A percentile compares a stretch with the other conserved stretches of the same genome.
phyloP scores from a whole-genome alignment of 2,888 invertebrate genomes.

The Cabera pusaria region DNA sequence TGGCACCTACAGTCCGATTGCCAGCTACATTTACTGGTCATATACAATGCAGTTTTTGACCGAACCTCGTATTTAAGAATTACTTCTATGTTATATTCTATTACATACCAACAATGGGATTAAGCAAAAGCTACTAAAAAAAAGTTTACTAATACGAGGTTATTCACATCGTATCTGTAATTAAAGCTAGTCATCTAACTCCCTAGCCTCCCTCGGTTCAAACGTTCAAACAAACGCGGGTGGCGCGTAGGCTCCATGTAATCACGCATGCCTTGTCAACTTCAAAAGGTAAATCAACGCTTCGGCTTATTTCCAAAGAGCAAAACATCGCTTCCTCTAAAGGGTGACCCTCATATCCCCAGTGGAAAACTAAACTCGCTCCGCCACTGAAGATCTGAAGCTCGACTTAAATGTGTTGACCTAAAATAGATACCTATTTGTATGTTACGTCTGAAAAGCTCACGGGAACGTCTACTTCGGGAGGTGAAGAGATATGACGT shows the following conservation, averaged over 20 bases:
- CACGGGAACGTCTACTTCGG: constrained; percentile 14
- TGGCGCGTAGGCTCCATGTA: constrained; percentile 15
- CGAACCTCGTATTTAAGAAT: too few species aligned
- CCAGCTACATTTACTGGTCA: too few species aligned
- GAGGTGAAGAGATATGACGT: constrained; percentile 9
- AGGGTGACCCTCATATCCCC: constrained; percentile 34
- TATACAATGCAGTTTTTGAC: too few species aligned
- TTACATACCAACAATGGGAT: too few species aligned
- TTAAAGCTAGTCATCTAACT: constrained; percentile 3
- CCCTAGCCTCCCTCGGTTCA: background rate
- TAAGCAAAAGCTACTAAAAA: too few species aligned
- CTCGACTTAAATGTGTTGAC: constrained; percentile 22
- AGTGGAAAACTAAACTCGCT: constrained; percentile 37
- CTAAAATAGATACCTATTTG: constrained; percentile 25
- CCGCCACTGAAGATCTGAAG: constrained; percentile 25
- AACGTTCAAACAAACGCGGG: constrained; percentile 6
- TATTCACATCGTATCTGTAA: background rate
- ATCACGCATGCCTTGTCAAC: constrained; percentile 43
- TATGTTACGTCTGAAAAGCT: constrained; percentile 15
- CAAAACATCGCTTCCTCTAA: constrained; percentile 37
- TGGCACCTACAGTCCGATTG: too few species aligned
- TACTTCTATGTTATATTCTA: too few species aligned
- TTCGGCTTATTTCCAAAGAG: constrained; percentile 39
- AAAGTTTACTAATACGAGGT: too few species aligned
- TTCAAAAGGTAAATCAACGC: constrained; percentile 45